Percentiles rank a stretch among this genome's conserved stretches.
Conservation (phyloP, 1,140 invertebrate genomes). For the Armadillidium nasatum region DNA sequence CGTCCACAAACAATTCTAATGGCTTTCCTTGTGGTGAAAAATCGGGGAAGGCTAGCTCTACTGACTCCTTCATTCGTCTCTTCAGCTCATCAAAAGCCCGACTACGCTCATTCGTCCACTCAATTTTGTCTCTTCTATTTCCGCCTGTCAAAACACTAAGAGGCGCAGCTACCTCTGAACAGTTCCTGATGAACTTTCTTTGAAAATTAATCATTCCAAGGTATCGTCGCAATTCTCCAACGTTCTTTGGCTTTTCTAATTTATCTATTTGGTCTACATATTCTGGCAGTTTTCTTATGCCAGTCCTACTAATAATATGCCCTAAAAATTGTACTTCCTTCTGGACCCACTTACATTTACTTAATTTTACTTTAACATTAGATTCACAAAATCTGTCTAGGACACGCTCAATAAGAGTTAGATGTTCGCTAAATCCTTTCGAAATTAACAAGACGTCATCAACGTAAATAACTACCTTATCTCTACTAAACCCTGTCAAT, state of each 20-base stretch:
- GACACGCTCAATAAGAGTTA: neutral
- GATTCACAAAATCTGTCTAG: neutral
- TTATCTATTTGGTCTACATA: neutral
- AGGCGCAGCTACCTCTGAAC: neutral
- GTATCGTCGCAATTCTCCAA: neutral
- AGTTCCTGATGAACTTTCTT: neutral
- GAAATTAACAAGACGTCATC: neutral
- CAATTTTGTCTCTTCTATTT: too few species aligned
- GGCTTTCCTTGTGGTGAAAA: neutral
- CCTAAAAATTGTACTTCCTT: neutral
- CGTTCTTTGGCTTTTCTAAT: neutral
- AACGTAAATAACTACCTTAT: neutral
- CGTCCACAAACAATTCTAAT: slow-evolving; percentile 1
- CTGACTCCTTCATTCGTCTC: neutral
- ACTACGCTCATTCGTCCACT: too few species aligned
- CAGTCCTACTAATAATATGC: neutral
- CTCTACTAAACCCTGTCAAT: neutral
- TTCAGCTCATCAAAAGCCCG: neutral
- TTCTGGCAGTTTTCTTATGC: neutral
- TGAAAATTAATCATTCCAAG: too few species aligned
- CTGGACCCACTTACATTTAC: neutral
- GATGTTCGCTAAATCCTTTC: neutral
- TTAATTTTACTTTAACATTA: neutral
- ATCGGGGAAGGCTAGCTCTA: neutral
- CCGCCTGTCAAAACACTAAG: neutral